A percentile compares a stretch with the other conserved stretches of the same genome.
Evolutionary conservation across 2,888 invertebrate species (phyloP).

Genomic region (Shargacucullia verbasci): DNA sequence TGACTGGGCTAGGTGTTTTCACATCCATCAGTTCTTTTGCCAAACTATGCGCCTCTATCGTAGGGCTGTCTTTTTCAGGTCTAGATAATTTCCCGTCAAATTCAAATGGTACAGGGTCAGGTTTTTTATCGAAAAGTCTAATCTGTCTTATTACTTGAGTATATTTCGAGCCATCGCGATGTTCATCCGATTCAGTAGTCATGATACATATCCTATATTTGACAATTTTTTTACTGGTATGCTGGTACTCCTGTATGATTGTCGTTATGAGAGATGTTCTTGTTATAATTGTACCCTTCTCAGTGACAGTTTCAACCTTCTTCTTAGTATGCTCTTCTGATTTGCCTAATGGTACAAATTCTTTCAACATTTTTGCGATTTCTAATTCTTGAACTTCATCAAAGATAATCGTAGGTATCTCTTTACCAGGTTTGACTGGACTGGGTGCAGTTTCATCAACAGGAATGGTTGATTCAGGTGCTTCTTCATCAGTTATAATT

Average conservation of each 20-base stretch:
- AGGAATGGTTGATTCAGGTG: too few relatives aligned
- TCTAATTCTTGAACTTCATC: slow-evolving; percentile 29
- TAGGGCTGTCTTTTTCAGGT: slow-evolving; percentile 44
- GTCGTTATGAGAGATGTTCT: slow-evolving; percentile 36
- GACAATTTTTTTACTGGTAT: not conserved
- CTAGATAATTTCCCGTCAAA: slow-evolving; percentile 32
- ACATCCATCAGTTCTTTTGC: slow-evolving; percentile 4
- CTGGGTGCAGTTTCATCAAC: not conserved
- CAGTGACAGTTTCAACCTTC: slow-evolving; percentile 17
- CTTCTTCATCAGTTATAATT: too few relatives aligned
- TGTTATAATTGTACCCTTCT: slow-evolving; percentile 7
- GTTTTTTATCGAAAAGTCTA: slow-evolving; percentile 27
- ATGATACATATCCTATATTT: slow-evolving; percentile 30
- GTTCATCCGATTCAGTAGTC: slow-evolving; percentile 24
- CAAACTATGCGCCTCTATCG: slow-evolving; percentile 50
- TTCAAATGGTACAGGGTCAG: slow-evolving; percentile 27
- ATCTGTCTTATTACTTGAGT: slow-evolving; percentile 20
- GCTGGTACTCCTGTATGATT: slow-evolving; percentile 21
- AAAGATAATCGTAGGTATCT: slow-evolving; percentile 7
- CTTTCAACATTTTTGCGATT: slow-evolving; percentile 27
- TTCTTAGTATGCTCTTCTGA: slow-evolving; percentile 26
- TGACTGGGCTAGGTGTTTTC: slow-evolving; percentile 8
- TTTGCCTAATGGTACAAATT: slow-evolving; percentile 13
- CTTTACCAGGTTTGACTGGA: not conserved
- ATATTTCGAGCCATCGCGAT: slow-evolving; percentile 26